Percentiles rank a stretch among this genome's conserved stretches.
These are phyloP conservation scores for Phoxinus dragarum DNA, from an alignment of 2,797 vertebrate genomes.

Conservation along the genomic window DNA sequence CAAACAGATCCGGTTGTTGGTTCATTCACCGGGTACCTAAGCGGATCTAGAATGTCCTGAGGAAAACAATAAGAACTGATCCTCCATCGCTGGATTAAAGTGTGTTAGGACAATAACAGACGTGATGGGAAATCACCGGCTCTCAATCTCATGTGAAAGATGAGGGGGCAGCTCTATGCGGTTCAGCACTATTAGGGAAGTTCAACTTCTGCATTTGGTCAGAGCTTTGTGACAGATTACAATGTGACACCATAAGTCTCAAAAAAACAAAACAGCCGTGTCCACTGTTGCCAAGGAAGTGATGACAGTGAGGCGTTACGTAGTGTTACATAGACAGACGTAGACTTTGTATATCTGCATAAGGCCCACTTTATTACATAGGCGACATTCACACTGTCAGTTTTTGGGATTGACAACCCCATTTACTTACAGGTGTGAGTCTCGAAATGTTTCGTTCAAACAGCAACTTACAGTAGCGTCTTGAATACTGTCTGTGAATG, in stretches of 20 bases:
- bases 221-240: conserved; percentile 1
- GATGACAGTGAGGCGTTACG: neutral
- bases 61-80: neutral
- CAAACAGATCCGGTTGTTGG: neutral
- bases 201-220: conserved; percentile 47
- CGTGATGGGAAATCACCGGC: neutral
- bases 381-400: neutral
- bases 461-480: neutral
- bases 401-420: neutral
- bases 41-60: conserved; percentile 7
- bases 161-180: neutral
- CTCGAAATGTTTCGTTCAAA: neutral
- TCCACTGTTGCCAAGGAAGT: neutral
- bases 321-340: neutral
- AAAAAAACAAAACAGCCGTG: neutral
- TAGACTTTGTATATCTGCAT: neutral
- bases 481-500: neutral
- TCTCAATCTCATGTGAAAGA: conserved; percentile 7
- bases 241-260: neutral
- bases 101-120: neutral
- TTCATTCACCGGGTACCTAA: neutral
- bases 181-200: conserved; percentile 33
- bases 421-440: neutral
- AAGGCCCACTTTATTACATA: neutral
- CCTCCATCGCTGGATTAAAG: neutral